Percentiles rank a stretch among this genome's conserved stretches.
Conservation (phyloP, 2,888 invertebrate species). For the Subacronicta megacephala region DNA sequence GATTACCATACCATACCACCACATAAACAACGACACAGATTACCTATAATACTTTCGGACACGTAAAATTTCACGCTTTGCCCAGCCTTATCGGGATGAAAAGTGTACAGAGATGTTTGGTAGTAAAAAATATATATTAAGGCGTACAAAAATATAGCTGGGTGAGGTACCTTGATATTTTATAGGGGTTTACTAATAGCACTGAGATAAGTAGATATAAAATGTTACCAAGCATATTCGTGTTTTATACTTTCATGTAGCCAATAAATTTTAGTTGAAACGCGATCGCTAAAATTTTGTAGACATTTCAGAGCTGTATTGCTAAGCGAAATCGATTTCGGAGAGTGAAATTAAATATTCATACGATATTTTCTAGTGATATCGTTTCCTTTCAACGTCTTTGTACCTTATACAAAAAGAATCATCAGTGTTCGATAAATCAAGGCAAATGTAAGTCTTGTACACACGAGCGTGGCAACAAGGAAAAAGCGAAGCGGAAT, state of each 20-base stretch:
- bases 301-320: not conserved
- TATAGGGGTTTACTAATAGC: slow-evolving; percentile 55
- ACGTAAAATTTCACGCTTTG: slow-evolving; percentile 66
- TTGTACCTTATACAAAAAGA: slow-evolving; percentile 33
- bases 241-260: slow-evolving; percentile 27
- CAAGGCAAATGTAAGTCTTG: slow-evolving; percentile 47
- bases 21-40: slow-evolving; percentile 70
- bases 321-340: slow-evolving; percentile 2
- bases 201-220: slow-evolving; percentile 48
- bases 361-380: slow-evolving; percentile 13
- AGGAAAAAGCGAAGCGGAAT: slow-evolving; percentile 39
- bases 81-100: slow-evolving; percentile 59
- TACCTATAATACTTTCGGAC: slow-evolving; percentile 59
- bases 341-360: slow-evolving; percentile 8
- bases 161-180: slow-evolving; percentile 37
- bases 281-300: not conserved
- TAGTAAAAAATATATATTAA: slow-evolving; percentile 52
- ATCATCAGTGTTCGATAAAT: slow-evolving; percentile 50
- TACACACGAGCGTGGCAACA: slow-evolving; percentile 36
- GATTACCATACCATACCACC: slow-evolving; percentile 70
- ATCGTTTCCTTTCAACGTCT: slow-evolving; percentile 19
- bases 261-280: slow-evolving; percentile 19
- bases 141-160: slow-evolving; percentile 40
- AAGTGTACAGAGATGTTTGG: slow-evolving; percentile 50
- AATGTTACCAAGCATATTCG: slow-evolving; percentile 38